Evolutionary conservation across 2,797 vertebrate genomes (phyloP).

Genomic region (Gastrophryne carolinensis): DNA sequence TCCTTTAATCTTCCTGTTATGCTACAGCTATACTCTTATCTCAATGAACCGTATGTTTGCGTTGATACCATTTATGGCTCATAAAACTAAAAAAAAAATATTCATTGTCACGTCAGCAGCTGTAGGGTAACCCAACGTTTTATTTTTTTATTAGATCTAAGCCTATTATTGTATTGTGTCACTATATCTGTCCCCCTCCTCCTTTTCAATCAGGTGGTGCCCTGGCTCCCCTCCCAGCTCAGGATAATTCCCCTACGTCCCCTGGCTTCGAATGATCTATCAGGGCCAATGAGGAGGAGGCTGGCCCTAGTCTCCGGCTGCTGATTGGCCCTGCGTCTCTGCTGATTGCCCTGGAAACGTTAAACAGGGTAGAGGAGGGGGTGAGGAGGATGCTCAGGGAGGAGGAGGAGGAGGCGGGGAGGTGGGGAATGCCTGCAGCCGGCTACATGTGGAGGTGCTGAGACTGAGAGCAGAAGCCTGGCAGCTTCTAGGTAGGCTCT

Average conservation of each 20-base stretch:
- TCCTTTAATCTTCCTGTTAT: too few species aligned
- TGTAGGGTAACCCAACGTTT: not conserved
- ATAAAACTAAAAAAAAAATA: too few species aligned
- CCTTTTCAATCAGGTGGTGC: not conserved
- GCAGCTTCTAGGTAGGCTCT: not conserved
- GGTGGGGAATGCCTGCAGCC: constrained; percentile 23
- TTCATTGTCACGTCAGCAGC: not conserved
- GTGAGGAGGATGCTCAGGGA: constrained; percentile 41
- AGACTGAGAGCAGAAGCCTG: not conserved
- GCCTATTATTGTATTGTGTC: too few species aligned
- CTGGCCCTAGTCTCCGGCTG: constrained; percentile 42
- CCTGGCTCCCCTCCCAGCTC: not conserved
- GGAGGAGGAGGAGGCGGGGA: constrained; percentile 25
- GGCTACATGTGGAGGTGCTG: constrained; percentile 30
- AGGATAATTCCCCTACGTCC: constrained; percentile 40
- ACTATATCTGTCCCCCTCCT: not conserved
- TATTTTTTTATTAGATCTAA: not conserved
- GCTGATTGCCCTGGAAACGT: constrained; percentile 66
- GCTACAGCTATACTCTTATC: too few species aligned
- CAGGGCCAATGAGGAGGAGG: constrained; percentile 62
- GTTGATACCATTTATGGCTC: too few species aligned
- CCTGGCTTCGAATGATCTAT: constrained; percentile 59
- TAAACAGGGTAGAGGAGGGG: constrained; percentile 56
- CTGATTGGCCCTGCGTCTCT: constrained; percentile 69
- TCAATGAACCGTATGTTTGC: too few species aligned